Conservation (phyloP, 2,113 vertebrate genomes). For the Pteropus alecto region DNA sequence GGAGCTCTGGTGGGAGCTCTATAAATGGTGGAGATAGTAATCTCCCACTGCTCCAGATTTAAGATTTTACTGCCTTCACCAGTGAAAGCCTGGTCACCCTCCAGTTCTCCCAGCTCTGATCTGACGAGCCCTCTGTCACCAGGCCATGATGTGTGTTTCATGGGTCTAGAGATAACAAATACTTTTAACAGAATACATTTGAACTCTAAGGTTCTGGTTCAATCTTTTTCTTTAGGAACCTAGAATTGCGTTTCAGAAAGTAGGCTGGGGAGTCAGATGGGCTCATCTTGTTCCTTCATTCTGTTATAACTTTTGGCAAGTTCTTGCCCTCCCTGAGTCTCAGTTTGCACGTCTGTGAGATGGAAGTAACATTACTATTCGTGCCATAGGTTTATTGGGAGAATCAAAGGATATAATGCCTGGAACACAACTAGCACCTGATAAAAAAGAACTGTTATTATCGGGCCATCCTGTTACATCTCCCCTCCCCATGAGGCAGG, state of each 20-base stretch:
- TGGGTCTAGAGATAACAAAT: background rate
- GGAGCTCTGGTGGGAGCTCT: background rate
- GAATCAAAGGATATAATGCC: background rate
- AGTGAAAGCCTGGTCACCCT: background rate
- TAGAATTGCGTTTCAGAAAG: background rate
- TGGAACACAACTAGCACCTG: background rate
- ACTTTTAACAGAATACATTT: background rate
- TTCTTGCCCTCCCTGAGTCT: background rate
- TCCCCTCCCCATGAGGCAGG: background rate
- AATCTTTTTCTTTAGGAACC: background rate
- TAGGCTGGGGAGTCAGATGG: background rate
- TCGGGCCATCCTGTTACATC: background rate
- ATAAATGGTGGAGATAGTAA: background rate
- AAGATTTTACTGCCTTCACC: background rate
- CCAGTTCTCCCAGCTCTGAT: background rate
- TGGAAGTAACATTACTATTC: background rate
- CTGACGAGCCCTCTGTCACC: background rate
- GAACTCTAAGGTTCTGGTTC: background rate
- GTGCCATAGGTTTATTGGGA: background rate
- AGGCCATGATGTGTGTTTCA: background rate
- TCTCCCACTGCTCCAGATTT: rapidly evolving
- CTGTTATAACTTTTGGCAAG: background rate
- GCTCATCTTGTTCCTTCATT: background rate
- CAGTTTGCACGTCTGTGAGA: background rate
- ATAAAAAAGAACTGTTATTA: background rate